Evolutionary conservation across 2,797 vertebrate genomes (phyloP), one percentile per base, ranked within the genome.

Genomic region (Miichthys miiuy): DNA sequence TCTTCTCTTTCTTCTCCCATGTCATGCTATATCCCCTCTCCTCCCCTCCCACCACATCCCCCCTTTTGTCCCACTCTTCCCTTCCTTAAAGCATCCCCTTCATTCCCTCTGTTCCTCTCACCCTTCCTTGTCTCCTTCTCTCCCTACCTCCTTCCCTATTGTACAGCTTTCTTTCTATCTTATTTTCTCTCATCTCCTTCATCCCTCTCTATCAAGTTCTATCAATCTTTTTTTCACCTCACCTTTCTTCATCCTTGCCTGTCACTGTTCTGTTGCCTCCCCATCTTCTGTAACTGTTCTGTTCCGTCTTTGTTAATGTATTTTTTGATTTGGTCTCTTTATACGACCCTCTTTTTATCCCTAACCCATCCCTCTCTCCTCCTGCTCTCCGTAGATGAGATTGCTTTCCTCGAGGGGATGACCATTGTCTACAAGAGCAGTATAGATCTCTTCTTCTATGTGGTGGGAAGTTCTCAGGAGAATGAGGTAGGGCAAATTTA

Each of bases 391-490:
- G 46, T 44, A 98, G 97, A 97, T 90, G 97, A 98, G 91, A 96
- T 98, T 7, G 93, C 96, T 2, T 97, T 96, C 84, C 77, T 97
- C 56, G 96, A 96, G 73, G 97, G 97, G 30, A 93, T 97, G 95
- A 98, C 97, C 38, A 89, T 97, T 1, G 95, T 98, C 75, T 98
- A 97, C 87, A 97, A 97, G 89, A 95, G 94, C 95, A 98, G 96
- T 66, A 94, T 96, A 2, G 97, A 98, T 74, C 94, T 98, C 77
- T 96, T 96, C 93, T 95, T 98, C 91, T 98, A 97, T 0, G 96
- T 98, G 75, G 96, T 96, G 80, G 97, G 97, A 83, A 97, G 96
- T 30, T 89, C 95, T 68, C 95, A 96, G 56, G 97, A 98, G 90
- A 98, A 98, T 0, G 97, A 98, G 96, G 97, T 98, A 84, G 71